Evolutionary conservation across 92 coral and sea anemone species (phyloP).

Genomic region (Actinostola sp.): DNA sequence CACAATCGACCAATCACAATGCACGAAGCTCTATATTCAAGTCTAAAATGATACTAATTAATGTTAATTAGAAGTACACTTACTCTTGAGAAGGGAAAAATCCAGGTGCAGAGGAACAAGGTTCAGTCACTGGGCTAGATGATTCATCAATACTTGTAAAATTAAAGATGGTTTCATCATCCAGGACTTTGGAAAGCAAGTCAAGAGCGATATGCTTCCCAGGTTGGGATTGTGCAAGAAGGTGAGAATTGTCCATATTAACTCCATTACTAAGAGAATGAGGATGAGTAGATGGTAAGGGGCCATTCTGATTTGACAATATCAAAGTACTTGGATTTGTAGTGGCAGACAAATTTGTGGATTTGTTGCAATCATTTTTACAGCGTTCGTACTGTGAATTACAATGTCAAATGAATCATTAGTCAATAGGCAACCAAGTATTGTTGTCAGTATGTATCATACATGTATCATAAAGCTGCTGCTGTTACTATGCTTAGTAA

Average conservation of each 20-base stretch:
- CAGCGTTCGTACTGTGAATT: slow-evolving; percentile 3
- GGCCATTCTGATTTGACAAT: slow-evolving; percentile 22
- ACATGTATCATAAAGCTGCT: no score
- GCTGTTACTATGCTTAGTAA: no score
- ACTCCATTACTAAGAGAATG: slow-evolving; percentile 14
- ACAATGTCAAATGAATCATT: background rate
- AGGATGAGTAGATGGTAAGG: slow-evolving; percentile 21
- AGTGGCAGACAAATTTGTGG: slow-evolving; percentile 13
- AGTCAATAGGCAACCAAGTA: no score
- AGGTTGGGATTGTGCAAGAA: slow-evolving; percentile 75
- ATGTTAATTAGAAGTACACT: no score
- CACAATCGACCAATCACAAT: no score
- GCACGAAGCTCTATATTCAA: no score
- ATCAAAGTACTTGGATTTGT: slow-evolving; percentile 9
- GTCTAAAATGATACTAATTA: no score
- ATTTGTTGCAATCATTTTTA: slow-evolving; percentile 8
- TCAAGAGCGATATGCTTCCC: slow-evolving; percentile 95
- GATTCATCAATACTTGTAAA: slow-evolving; percentile 85
- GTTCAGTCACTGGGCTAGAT: slow-evolving; percentile 56
- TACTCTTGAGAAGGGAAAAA: background rate
- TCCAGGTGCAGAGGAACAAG: slow-evolving; percentile 13
- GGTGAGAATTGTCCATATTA: slow-evolving; percentile 48
- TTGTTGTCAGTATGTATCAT: no score
- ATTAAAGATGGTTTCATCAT: slow-evolving; percentile 92
- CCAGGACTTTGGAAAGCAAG: slow-evolving; percentile 91